Evolutionary conservation across 2,797 vertebrate species (phyloP), one percentile per base, ranked within the genome.

Genomic region (Lophius americanus): DNA sequence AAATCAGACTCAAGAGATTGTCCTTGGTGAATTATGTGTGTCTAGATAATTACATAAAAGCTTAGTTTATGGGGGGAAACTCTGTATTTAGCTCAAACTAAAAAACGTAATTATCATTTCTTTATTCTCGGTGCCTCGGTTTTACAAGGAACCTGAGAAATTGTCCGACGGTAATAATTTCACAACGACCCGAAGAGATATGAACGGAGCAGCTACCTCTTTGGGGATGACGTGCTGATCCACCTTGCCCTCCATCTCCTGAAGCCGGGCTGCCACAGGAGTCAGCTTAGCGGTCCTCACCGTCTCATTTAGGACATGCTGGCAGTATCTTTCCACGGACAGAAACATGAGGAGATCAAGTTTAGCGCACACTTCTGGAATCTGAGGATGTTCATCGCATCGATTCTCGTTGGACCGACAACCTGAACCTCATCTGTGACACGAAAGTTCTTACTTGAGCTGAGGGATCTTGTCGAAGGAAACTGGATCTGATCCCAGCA

Each of bases 221-320:
- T 96, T 98, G 69, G 97, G 97, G 91, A 99, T 89, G 70, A 96
- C 86, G 7, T 97, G 96, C 2, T 95, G 94, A 75, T 96, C 93
- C 0, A 98, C 93, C 84, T 94, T 97, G 66, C 97, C 97, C 85
- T 99, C 97, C 79, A 95, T 92, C 82, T 96, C 96, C 91, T 99
- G 97, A 65, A 98, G 95, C 35, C 92, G 92, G 47, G 96, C 96
- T 39, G 97, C 96, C 60, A 98, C 59, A 1, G 98, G 96, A 36
- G 97, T 98, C 54, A 99, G 94, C 86, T 95, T 98, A 65, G 97
- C 95, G 0, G 95, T 95, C 71, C 97, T 92, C 77, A 99, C 95
- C 0, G 97, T 97, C 93, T 99, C 98, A 39, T 95, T 96, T 47
- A 99, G 93, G 7, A 99, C 94, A 67, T 96, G 95, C 64, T 93